These are phyloP conservation scores for Trachelus troglodyta DNA, from an alignment of 2,888 invertebrate genomes.

Conservation along the genomic window DNA sequence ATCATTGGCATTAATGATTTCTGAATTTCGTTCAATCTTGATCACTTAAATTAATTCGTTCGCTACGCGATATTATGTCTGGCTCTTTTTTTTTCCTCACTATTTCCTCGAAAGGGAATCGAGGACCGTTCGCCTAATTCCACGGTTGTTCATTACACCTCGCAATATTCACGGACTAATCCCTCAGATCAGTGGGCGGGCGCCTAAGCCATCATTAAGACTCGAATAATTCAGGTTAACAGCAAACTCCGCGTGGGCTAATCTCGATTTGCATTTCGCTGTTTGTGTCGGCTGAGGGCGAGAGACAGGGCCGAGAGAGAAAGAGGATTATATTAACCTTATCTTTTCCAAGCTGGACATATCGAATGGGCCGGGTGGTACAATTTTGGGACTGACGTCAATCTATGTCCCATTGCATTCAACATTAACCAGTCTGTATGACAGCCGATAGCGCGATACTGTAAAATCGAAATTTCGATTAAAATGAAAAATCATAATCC, in stretches of 20 bases:
- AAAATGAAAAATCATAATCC: not conserved
- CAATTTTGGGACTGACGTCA: not conserved
- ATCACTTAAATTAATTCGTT: not conserved
- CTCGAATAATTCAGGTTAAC: slow-evolving; percentile 67
- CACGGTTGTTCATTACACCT: slow-evolving; percentile 60
- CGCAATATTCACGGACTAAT: slow-evolving; percentile 65
- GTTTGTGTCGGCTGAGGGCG: slow-evolving; percentile 37
- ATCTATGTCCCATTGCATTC: not conserved
- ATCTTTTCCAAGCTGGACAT: not conserved
- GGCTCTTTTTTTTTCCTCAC: not conserved
- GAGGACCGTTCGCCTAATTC: slow-evolving; percentile 42
- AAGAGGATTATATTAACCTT: slow-evolving; percentile 1
- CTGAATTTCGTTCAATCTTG: not conserved
- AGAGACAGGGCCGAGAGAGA: not conserved
- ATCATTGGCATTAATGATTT: not conserved
- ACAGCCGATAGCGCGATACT: not conserved
- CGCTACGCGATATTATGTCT: not conserved
- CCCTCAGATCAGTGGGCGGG: slow-evolving; percentile 64
- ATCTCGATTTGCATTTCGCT: slow-evolving; percentile 66
- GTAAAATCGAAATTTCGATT: not conserved
- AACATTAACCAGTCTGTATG: not conserved
- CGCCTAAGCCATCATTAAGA: slow-evolving; percentile 66
- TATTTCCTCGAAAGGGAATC: not conserved
- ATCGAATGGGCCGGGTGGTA: not conserved
- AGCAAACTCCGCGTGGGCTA: slow-evolving; percentile 56